Conservation (phyloP, 2,797 vertebrate species). For the Neosilurus hyrtlii region DNA sequence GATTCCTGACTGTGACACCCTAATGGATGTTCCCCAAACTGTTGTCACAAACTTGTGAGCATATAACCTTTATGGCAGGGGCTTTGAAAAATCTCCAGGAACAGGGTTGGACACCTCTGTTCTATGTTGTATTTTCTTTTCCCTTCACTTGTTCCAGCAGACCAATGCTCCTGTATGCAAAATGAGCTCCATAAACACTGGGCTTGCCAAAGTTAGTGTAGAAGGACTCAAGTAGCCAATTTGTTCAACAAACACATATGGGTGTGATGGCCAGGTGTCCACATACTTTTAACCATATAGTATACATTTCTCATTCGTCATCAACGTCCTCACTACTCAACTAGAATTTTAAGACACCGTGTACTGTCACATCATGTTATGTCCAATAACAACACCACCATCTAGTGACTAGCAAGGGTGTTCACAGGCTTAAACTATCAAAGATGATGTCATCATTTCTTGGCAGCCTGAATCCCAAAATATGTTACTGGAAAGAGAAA, state of each 20-base stretch:
- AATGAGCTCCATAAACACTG: too few species aligned
- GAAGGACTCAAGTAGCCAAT: too few species aligned
- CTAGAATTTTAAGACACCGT: neutral
- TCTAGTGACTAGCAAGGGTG: conserved; percentile 61
- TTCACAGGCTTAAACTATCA: conserved; percentile 21
- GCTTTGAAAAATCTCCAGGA: neutral
- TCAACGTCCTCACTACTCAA: neutral
- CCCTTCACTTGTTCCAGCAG: neutral
- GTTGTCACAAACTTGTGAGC: neutral
- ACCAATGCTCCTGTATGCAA: too few species aligned
- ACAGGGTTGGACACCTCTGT: too few species aligned
- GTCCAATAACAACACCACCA: conserved; percentile 50
- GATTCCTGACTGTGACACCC: neutral
- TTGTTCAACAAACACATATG: neutral
- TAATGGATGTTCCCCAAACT: neutral
- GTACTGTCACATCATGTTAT: neutral
- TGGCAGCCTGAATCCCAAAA: neutral
- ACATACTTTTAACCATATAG: neutral
- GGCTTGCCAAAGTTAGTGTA: neutral
- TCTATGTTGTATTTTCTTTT: too few species aligned
- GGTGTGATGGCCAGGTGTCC: neutral
- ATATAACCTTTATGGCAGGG: too few species aligned
- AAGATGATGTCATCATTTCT: conserved; percentile 49
- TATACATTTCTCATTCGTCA: neutral
- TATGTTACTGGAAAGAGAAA: conserved; percentile 1